These are phyloP conservation scores for Drosophila setifemur DNA, from an alignment of 1,140 invertebrate species.

Conservation along the genomic window DNA sequence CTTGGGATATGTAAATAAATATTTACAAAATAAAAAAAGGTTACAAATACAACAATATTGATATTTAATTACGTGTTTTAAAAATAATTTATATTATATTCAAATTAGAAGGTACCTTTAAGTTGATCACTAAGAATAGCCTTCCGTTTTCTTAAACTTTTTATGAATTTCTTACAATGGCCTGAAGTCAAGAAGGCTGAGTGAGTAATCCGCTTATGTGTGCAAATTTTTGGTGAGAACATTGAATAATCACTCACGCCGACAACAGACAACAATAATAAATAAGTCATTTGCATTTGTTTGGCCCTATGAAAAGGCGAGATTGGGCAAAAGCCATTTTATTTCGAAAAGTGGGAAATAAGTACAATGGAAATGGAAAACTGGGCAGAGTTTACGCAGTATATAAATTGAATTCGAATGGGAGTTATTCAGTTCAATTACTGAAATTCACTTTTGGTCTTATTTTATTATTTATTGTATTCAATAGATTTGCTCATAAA, in stretches of 20 bases:
- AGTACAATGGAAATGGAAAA: not conserved
- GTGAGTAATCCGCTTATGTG: conserved; percentile 33
- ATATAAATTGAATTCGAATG: no score
- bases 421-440: no score
- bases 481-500: no score
- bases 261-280: conserved; percentile 34
- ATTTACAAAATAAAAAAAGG: no score
- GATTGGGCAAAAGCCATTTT: conserved; percentile 4
- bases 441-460: no score
- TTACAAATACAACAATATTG: no score
- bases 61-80: not conserved
- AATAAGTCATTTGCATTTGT: conserved; percentile 37
- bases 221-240: conserved; percentile 32
- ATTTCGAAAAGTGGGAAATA: not conserved
- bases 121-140: no score
- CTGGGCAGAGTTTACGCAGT: no score
- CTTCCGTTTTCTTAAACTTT: not conserved
- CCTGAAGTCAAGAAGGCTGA: not conserved
- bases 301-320: not conserved
- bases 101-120: no score
- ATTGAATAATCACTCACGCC: conserved; percentile 29
- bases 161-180: not conserved
- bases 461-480: no score
- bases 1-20: no score
- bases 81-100: not conserved